These are phyloP conservation scores for Brachionichthys hirsutus DNA, from an alignment of 2,113 vertebrate species.

Conservation along the genomic window DNA sequence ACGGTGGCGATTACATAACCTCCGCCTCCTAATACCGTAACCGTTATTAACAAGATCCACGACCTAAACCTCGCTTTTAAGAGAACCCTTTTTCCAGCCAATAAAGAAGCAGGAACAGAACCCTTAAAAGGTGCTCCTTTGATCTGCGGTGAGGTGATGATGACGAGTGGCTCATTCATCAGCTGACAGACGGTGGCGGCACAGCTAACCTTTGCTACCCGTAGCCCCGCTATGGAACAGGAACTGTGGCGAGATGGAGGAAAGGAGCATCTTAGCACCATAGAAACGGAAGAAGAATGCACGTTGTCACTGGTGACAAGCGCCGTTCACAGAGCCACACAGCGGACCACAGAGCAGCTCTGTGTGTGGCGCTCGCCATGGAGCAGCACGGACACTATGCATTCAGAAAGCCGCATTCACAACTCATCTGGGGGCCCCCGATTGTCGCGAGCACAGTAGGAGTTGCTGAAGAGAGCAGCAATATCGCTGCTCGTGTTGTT, in stretches of 20 bases:
- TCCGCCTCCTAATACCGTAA: too few species aligned
- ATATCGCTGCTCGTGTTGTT: conserved; percentile 2
- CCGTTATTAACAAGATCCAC: too few species aligned
- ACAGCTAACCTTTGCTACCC: conserved; percentile 58
- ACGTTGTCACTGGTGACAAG: conserved; percentile 72
- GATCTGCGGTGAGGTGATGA: conserved; percentile 14
- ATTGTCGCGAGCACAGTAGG: conserved; percentile 17
- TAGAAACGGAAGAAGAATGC: conserved; percentile 72
- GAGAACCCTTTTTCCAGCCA: too few species aligned
- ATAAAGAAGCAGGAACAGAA: neutral
- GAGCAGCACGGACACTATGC: conserved; percentile 61
- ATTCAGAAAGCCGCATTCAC: conserved; percentile 65
- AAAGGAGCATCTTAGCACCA: conserved; percentile 68
- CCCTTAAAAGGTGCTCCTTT: neutral
- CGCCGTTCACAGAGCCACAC: conserved; percentile 64
- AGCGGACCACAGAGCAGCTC: conserved; percentile 62
- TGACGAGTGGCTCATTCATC: conserved; percentile 27
- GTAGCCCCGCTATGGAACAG: conserved; percentile 40
- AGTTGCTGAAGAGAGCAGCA: conserved; percentile 5
- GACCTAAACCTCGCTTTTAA: too few species aligned
- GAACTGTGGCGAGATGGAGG: conserved; percentile 47
- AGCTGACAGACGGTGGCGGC: conserved; percentile 40
- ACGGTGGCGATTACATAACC: too few species aligned
- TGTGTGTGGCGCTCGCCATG: conserved; percentile 54
- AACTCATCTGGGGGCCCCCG: conserved; percentile 31